Conservation (phyloP, 2,888 invertebrate species). For the Acleris sparsana region DNA sequence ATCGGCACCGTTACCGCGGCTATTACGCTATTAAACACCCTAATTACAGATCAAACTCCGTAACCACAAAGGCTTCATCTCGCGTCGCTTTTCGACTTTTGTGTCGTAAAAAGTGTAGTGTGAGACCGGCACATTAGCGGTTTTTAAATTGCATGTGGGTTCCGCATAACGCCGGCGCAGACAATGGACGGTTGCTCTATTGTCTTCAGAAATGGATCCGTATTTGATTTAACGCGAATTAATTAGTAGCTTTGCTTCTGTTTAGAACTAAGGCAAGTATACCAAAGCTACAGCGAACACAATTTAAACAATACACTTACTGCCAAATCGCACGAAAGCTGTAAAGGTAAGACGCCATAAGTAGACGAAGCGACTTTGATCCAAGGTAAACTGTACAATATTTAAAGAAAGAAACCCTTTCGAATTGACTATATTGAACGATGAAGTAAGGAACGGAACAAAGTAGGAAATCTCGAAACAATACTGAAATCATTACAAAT, state of each 20-base stretch:
- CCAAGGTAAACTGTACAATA: no score
- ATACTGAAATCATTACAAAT: slow-evolving; percentile 32
- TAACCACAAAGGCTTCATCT: slow-evolving; percentile 77
- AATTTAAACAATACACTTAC: slow-evolving; percentile 6
- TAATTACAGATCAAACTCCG: slow-evolving; percentile 78
- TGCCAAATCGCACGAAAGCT: not conserved
- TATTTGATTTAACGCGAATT: slow-evolving; percentile 33
- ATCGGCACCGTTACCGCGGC: slow-evolving; percentile 72
- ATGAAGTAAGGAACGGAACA: slow-evolving; percentile 7
- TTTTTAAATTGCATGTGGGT: slow-evolving; percentile 65
- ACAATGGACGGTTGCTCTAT: slow-evolving; percentile 41
- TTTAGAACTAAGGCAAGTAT: not conserved
- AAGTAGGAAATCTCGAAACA: slow-evolving; percentile 8
- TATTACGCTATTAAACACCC: slow-evolving; percentile 75
- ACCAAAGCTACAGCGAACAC: not conserved
- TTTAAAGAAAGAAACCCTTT: slow-evolving; percentile 3
- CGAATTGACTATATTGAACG: not conserved
- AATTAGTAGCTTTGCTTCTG: slow-evolving; percentile 18
- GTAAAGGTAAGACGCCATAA: slow-evolving; percentile 4
- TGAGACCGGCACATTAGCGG: slow-evolving; percentile 63
- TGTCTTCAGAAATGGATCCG: slow-evolving; percentile 42
- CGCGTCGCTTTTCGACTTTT: slow-evolving; percentile 67
- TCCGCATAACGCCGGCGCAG: slow-evolving; percentile 49
- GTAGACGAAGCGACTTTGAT: no score
- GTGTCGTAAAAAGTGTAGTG: slow-evolving; percentile 68